These are phyloP conservation scores for Agrilus mali DNA, from an alignment of 2,888 invertebrate species.

Conservation along the genomic window DNA sequence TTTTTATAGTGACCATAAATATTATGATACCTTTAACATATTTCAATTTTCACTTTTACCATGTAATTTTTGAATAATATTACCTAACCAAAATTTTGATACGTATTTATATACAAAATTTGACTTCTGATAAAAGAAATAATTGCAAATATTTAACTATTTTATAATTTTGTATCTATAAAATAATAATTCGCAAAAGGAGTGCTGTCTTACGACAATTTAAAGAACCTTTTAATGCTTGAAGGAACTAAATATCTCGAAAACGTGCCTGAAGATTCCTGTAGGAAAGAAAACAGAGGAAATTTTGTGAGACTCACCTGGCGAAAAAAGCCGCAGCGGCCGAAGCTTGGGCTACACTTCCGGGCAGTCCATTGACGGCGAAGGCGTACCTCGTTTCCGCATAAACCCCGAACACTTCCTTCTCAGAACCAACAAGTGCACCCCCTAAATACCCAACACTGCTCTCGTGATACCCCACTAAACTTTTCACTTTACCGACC, in stretches of 20 bases:
- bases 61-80: too few relatives aligned
- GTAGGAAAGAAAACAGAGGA: neutral
- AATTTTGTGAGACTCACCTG: slow-evolving; percentile 32
- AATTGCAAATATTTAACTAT: too few relatives aligned
- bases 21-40: too few relatives aligned
- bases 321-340: slow-evolving; percentile 48
- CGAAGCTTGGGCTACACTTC: slow-evolving; percentile 40
- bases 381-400: slow-evolving; percentile 42
- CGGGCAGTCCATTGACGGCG: slow-evolving; percentile 39
- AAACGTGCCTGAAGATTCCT: neutral
- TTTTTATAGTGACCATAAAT: too few relatives aligned
- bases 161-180: neutral
- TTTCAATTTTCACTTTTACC: too few relatives aligned
- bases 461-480: slow-evolving; percentile 17
- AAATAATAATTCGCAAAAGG: neutral
- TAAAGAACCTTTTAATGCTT: neutral
- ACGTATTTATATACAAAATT: too few relatives aligned
- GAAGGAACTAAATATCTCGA: too few relatives aligned
- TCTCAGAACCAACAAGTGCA: slow-evolving; percentile 16
- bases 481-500: slow-evolving; percentile 13
- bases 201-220: too few relatives aligned
- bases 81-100: too few relatives aligned
- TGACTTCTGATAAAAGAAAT: too few relatives aligned
- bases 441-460: slow-evolving; percentile 16
- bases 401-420: slow-evolving; percentile 30